Base-by-base conservation (phyloP, 2,113 vertebrate genomes). In the Nicator chloris region DNA sequence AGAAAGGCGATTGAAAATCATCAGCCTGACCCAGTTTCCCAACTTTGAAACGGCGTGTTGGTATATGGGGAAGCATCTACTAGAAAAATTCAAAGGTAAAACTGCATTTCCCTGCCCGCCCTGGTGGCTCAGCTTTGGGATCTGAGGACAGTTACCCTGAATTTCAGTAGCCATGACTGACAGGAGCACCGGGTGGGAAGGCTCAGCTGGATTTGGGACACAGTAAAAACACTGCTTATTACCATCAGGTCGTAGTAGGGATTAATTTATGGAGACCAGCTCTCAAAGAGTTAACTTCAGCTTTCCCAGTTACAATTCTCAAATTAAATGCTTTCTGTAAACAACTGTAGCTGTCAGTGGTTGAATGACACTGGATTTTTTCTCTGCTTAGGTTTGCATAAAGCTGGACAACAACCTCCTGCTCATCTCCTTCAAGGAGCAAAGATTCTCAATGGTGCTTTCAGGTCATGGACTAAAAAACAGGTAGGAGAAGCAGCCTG, bases 381-480 rank as follows among this genome's bases (percentile, higher is more conserved):
- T 65, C 77, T 94, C 75, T 96, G 21, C 30, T 84, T 66, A 99
- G 99, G 98, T 97, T 98, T 99, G 98, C 99, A 99, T 97, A 99
- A 99, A 98, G 98, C 98, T 92, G 99, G 99, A 84, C 99, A 99
- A 92, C 99, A 99, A 75, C 99, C 99, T 92, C 98, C 98, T 56
- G 97, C 98, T 47, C 99, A 99, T 95, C 97, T 99, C 97, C 98
- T 99, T 73, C 99, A 99, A 45, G 99, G 99, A 98, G 99, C 99
- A 97, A 99, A 99, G 98, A 99, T 99, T 96, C 98, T 99, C 95
- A 99, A 99, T 42, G 99, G 99, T 97, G 99, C 99, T 96, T 99
- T 99, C 97, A 98, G 99, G 97, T 98, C 99, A 12, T 99, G 99
- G 99, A 99, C 99, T 54, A 99, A 99, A 96, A 99, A 99, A 96